Percentiles rank a stretch among this genome's conserved stretches.
These are phyloP conservation scores for Dendrocincla tyrannina DNA, from an alignment of 2,797 vertebrate genomes.

Conservation along the genomic window DNA sequence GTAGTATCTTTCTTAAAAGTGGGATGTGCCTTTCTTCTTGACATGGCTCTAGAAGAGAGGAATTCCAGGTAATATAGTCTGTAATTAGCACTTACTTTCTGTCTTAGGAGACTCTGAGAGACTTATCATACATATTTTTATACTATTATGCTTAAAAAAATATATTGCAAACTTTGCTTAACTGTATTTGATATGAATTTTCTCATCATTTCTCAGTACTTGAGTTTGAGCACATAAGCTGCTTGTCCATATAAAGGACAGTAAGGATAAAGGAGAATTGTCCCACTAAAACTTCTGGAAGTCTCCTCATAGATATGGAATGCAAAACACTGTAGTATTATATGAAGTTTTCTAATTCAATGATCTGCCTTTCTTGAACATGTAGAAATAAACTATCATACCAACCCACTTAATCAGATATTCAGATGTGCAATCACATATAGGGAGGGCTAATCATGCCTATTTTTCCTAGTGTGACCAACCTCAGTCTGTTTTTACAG, in stretches of 20 bases:
- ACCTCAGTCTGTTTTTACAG: neutral
- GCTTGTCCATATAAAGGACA: neutral
- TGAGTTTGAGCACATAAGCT: neutral
- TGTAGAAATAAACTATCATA: neutral
- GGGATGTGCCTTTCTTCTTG: neutral
- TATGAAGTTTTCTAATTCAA: neutral
- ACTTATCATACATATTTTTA: neutral
- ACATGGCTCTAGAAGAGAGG: neutral
- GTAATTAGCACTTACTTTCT: neutral
- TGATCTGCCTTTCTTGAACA: neutral
- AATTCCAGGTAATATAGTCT: neutral
- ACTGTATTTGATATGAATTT: neutral
- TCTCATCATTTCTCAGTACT: neutral
- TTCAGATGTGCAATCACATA: neutral
- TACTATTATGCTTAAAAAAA: neutral
- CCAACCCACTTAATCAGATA: neutral
- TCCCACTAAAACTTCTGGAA: neutral
- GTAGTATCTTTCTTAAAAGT: neutral
- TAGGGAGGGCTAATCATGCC: neutral
- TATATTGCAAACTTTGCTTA: neutral
- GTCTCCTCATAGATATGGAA: neutral
- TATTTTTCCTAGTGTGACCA: neutral
- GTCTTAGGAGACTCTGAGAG: neutral
- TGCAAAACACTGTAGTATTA: neutral
- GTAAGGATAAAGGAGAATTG: neutral